phyloP scores from a whole-genome alignment of 1,140 invertebrate genomes.

The Gryllus bimaculatus region DNA sequence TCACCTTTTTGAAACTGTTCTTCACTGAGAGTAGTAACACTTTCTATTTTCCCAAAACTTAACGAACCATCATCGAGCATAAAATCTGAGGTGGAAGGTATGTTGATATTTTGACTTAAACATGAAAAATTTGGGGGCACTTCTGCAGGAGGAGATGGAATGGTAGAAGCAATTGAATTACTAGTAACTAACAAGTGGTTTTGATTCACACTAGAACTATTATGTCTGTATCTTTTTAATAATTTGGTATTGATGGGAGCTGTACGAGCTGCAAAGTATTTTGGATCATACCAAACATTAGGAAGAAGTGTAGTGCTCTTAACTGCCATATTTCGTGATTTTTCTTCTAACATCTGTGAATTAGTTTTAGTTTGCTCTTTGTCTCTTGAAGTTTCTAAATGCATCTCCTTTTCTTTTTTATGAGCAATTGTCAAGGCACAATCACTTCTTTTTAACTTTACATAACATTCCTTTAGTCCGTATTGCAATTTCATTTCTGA shows the following conservation, averaged over 20 bases:
- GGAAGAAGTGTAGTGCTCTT: slow-evolving; percentile 9
- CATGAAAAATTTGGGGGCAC: neutral
- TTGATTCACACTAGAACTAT: neutral
- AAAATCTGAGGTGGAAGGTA: slow-evolving; percentile 1
- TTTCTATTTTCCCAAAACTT: slow-evolving; percentile 14
- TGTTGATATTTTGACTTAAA: neutral
- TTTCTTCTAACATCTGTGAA: too few species aligned
- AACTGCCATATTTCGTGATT: slow-evolving; percentile 13
- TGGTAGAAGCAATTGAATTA: neutral
- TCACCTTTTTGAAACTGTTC: slow-evolving; percentile 17
- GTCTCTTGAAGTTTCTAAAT: neutral
- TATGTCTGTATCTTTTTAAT: neutral
- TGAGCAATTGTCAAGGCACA: neutral
- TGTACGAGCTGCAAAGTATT: slow-evolving; percentile 7
- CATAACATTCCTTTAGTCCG: neutral
- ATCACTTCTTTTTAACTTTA: neutral
- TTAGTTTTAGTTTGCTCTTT: neutral
- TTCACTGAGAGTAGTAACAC: slow-evolving; percentile 9
- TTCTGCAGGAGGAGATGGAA: neutral
- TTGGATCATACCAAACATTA: neutral
- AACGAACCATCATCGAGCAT: neutral
- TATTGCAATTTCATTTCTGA: neutral
- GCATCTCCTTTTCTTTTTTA: neutral
- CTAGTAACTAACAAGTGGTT: neutral
- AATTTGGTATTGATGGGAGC: neutral